Conservation (phyloP, 2,888 invertebrate genomes). For the Cecidostiba fungosa region DNA sequence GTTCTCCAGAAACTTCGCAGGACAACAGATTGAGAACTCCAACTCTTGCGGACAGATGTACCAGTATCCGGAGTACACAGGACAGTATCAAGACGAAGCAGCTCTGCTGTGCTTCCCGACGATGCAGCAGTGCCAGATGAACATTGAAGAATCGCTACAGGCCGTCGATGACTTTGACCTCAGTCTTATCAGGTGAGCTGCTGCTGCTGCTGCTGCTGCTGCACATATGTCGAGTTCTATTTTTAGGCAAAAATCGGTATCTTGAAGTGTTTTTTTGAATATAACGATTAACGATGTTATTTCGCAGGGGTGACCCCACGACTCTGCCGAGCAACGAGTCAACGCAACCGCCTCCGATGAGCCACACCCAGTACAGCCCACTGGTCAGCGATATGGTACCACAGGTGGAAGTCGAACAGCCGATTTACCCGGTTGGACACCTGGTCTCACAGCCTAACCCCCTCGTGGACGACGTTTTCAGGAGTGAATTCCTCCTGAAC, state of each 20-base stretch:
- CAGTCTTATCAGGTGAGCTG: constrained; percentile 71
- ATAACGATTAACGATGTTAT: not conserved
- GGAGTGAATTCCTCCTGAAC: constrained; percentile 46
- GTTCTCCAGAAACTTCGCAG: constrained; percentile 72
- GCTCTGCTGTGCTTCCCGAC: constrained; percentile 53
- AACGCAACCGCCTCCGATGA: constrained; percentile 50
- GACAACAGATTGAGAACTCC: not conserved
- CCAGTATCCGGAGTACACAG: constrained; percentile 20
- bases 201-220: too few relatives aligned
- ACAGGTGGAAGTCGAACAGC: constrained; percentile 56
- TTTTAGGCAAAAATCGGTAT: not conserved
- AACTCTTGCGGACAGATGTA: constrained; percentile 13
- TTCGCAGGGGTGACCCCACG: constrained; percentile 74
- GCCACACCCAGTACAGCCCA: not conserved
- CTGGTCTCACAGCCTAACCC: constrained; percentile 69
- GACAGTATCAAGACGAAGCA: constrained; percentile 47
- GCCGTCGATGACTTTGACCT: constrained; percentile 76
- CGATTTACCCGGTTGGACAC: constrained; percentile 75
- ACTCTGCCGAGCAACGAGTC: constrained; percentile 66
- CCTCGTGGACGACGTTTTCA: constrained; percentile 47
- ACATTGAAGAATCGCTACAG: constrained; percentile 62
- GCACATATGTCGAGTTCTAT: not conserved
- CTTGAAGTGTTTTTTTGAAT: not conserved
- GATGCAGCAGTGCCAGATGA: constrained; percentile 58
- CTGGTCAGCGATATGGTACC: not conserved